Percentiles rank a stretch among this genome's conserved stretches.
phyloP scores from a whole-genome alignment of 1,140 invertebrate genomes.

The Drosophila pseudoananassae region DNA sequence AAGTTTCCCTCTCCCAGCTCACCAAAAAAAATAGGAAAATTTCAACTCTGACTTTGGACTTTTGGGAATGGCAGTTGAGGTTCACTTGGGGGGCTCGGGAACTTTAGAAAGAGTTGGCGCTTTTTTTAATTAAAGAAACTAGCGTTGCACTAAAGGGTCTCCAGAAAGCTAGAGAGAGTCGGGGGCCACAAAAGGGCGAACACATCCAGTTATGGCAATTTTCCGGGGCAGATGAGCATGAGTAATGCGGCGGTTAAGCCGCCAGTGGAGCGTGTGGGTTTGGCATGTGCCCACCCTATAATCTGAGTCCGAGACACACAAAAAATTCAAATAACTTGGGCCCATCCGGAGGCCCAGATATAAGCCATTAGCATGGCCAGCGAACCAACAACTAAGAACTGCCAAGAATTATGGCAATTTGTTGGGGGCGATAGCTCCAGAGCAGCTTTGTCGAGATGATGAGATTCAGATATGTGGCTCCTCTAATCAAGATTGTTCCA shows the following conservation, averaged over 20 bases:
- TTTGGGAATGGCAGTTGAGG: conserved; percentile 40
- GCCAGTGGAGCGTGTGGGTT: conserved; percentile 55
- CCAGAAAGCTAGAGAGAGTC: conserved; percentile 3
- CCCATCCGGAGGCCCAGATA: conserved; percentile 26
- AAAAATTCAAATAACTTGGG: conserved; percentile 31
- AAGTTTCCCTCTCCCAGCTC: not conserved
- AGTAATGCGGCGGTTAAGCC: conserved; percentile 55
- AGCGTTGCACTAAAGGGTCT: conserved; percentile 45
- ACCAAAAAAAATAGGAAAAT: conserved; percentile 14
- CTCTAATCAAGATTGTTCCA: conserved; percentile 28
- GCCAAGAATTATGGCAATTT: conserved; percentile 31
- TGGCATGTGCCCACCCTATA: conserved; percentile 49
- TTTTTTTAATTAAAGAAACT: conserved; percentile 71
- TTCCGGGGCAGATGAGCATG: conserved; percentile 53
- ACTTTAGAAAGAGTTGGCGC: conserved; percentile 56
- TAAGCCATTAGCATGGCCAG: conserved; percentile 64
- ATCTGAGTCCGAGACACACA: conserved; percentile 11
- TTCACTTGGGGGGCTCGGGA: conserved; percentile 40
- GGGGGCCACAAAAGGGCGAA: not conserved
- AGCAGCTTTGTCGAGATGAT: conserved; percentile 24
- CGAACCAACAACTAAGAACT: conserved; percentile 46
- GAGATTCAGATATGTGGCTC: conserved; percentile 6
- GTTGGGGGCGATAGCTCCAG: conserved; percentile 10
- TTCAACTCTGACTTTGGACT: conserved; percentile 47
- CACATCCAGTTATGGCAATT: conserved; percentile 60